Percentiles rank a stretch among this genome's conserved stretches.
Evolutionary conservation across 2,888 invertebrate genomes (phyloP).

Genomic region (Drosophila cognata): DNA sequence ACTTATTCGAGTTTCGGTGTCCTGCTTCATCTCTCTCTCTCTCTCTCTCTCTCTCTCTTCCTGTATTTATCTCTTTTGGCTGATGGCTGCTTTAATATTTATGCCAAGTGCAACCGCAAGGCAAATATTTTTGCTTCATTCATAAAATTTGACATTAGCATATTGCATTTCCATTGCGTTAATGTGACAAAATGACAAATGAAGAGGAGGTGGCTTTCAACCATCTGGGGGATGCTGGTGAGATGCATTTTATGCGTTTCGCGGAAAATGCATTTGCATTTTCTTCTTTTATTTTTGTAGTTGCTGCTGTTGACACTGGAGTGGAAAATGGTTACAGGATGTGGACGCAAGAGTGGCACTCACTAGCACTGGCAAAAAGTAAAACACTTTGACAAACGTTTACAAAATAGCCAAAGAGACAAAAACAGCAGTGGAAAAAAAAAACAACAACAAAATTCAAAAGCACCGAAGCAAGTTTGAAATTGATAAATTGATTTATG

Average conservation of each 20-base stretch:
- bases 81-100: slow-evolving; percentile 56
- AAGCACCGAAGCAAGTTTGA: slow-evolving; percentile 62
- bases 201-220: slow-evolving; percentile 52
- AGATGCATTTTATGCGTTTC: slow-evolving; percentile 67
- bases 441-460: slow-evolving; percentile 29
- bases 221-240: slow-evolving; percentile 9
- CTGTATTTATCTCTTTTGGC: background rate
- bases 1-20: background rate
- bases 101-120: slow-evolving; percentile 48
- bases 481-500: slow-evolving; percentile 81
- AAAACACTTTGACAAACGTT: slow-evolving; percentile 78
- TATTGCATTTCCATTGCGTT: slow-evolving; percentile 83
- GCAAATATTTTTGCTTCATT: slow-evolving; percentile 73
- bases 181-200: slow-evolving; percentile 84
- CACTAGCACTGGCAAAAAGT: slow-evolving; percentile 49
- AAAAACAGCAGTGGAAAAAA: slow-evolving; percentile 29
- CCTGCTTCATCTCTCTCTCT: background rate
- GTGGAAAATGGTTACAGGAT: slow-evolving; percentile 12
- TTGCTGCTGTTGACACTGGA: slow-evolving; percentile 25
- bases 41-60: background rate
- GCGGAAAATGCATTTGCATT: slow-evolving; percentile 76
- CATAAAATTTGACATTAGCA: slow-evolving; percentile 80
- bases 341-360: slow-evolving; percentile 25
- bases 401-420: slow-evolving; percentile 70
- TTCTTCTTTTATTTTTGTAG: slow-evolving; percentile 24